Percentiles rank a stretch among this genome's conserved stretches.
Conservation (phyloP, 2,888 invertebrate genomes). For the Sacculina carcini region DNA sequence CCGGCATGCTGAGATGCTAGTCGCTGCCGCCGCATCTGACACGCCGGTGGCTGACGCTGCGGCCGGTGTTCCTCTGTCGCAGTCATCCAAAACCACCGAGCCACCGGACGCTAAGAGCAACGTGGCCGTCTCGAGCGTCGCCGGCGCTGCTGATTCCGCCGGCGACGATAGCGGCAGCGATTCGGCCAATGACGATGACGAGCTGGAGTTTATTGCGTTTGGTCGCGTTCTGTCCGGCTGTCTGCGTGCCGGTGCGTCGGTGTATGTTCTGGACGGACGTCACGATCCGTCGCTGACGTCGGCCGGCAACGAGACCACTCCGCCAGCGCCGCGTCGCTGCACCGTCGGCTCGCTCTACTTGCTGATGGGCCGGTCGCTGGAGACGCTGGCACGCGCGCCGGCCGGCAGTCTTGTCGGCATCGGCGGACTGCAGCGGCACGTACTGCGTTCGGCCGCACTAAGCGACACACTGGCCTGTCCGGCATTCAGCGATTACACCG, state of each 20-base stretch:
- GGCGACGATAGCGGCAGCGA: not conserved
- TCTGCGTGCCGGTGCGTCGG: conserved; percentile 32
- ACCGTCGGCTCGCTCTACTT: conserved; percentile 50
- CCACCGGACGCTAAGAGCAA: conserved; percentile 34
- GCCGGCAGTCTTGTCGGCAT: conserved; percentile 81
- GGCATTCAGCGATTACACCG: conserved; percentile 54
- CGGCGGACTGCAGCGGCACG: conserved; percentile 52
- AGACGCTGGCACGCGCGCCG: conserved; percentile 44
- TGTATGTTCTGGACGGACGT: conserved; percentile 64
- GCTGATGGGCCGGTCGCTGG: conserved; percentile 76
- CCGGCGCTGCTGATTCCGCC: conserved; percentile 37
- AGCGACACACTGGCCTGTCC: conserved; percentile 55
- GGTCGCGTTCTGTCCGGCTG: conserved; percentile 77
- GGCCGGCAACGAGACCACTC: conserved; percentile 20
- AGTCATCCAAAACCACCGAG: conserved; percentile 39
- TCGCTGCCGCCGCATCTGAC: conserved; percentile 9
- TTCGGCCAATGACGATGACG: conserved; percentile 15
- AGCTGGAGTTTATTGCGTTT: conserved; percentile 58
- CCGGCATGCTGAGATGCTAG: conserved; percentile 31
- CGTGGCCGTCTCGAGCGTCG: conserved; percentile 40
- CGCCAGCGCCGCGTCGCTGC: too few species aligned
- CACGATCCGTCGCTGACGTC: conserved; percentile 38
- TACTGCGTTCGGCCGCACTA: conserved; percentile 70
- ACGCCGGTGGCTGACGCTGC: conserved; percentile 15
- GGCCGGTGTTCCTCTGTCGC: conserved; percentile 51